Evolutionary conservation across 2,113 vertebrate species (phyloP), one percentile per base, ranked within the genome.

Genomic region (Ginglymostoma cirratum): DNA sequence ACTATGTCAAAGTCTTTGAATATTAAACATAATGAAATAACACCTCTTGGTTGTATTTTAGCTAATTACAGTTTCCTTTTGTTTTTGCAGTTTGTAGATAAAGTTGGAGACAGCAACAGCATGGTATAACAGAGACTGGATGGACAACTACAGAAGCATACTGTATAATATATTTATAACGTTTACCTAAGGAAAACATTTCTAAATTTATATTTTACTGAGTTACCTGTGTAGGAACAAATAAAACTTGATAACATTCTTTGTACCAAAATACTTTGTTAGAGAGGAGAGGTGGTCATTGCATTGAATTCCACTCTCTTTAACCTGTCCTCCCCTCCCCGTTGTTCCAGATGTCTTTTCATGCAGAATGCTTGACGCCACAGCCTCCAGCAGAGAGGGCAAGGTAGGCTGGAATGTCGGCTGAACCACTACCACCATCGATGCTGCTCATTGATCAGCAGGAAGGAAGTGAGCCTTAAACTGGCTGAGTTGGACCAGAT

Each of bases 61-160:
- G 48, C 96, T 70, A 80, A 96, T 96, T 87, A 95, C 96, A 96
- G 34, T 15, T 0, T 4, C 95, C 78, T 96, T 83, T 97, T 97
- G 38, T 38, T 95, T 96, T 97, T 96, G 90, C 98, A 99, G 99
- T 98, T 98, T 96, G 98, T 98, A 98, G 99, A 99, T 98, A 98
- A 98, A 98, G 98, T 97, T 96, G 98, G 98, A 96, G 99, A 99
- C 97, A 98, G 99, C 98, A 99, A 98, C 98, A 99, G 98, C 97
- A 99, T 99, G 99, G 99, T 99, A 98, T 99, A 99, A 98, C 97
- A 97, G 96, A 96, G 96, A 98, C 97, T 97, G 96, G 96, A 96
- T 96, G 95, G 97, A 98, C 98, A 97, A 97, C 97, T 97, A 97
- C 98, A 97, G 97, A 97, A 96, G 96, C 97, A 95, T 97, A 98